These are phyloP conservation scores for Oryctolagus cuniculus DNA, from an alignment of 2,113 vertebrate species.

Conservation along the genomic window mOryCun1.1 NC_091440.1:128167501-128168000, in stretches of 20 bases:
- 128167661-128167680: background rate
- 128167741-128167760: conserved; percentile 8
- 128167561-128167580: conserved; percentile 73
- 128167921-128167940: background rate
- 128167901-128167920: conserved; percentile 88
- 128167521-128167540: conserved; percentile 12
- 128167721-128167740: background rate
- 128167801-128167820: background rate
- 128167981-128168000: conserved; percentile 63
- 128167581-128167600: conserved; percentile 60
- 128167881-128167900: conserved; percentile 87
- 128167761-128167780: background rate
- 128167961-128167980: conserved; percentile 36
- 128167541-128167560: conserved; percentile 71
- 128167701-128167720: conserved; percentile 40
- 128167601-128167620: background rate
- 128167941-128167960: conserved; percentile 6
- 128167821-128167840: background rate
- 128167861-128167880: conserved; percentile 90
- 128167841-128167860: conserved; percentile 87
- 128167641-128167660: background rate
- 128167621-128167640: conserved; percentile 30
- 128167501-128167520: conserved; percentile 53
- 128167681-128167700: conserved; percentile 58
- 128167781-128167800: background rate